A percentile compares a stretch with the other conserved stretches of the same genome.
Conservation (phyloP, 1,140 invertebrate species). For the Drosophila pseudoananassae region DNA sequence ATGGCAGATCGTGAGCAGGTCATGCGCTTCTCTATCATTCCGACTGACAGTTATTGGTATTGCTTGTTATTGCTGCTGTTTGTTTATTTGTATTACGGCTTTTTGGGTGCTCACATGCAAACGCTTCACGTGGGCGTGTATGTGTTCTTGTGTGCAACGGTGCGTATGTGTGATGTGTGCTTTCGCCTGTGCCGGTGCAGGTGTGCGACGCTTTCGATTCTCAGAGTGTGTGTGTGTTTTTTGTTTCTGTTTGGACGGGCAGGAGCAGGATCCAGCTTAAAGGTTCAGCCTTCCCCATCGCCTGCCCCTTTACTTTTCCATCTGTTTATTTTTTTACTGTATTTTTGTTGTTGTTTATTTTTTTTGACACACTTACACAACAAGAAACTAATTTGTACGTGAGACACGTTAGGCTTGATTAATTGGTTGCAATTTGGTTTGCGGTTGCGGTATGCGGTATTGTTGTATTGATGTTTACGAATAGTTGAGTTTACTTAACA, state of each 20-base stretch:
- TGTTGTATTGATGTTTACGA: conserved; percentile 63
- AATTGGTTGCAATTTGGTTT: conserved; percentile 54
- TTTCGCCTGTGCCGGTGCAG: conserved; percentile 46
- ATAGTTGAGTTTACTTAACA: conserved; percentile 78
- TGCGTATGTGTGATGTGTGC: conserved; percentile 39
- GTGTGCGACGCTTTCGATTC: conserved; percentile 35
- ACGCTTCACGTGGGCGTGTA: conserved; percentile 58
- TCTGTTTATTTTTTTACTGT: not conserved
- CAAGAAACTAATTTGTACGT: conserved; percentile 74
- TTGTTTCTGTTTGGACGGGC: conserved; percentile 30
- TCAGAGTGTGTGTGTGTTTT: conserved; percentile 34
- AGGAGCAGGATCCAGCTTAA: conserved; percentile 42
- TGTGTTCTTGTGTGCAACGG: conserved; percentile 22
- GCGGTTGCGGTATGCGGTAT: conserved; percentile 46
- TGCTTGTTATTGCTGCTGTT: conserved; percentile 29
- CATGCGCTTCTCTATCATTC: conserved; percentile 70
- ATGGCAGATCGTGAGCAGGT: conserved; percentile 41
- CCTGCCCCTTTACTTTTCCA: conserved; percentile 25
- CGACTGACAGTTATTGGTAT: conserved; percentile 61
- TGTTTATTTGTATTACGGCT: not conserved
- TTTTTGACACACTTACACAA: conserved; percentile 62
- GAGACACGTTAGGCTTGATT: conserved; percentile 67
- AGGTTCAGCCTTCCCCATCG: conserved; percentile 26
- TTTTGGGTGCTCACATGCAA: conserved; percentile 75
- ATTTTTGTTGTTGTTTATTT: conserved; percentile 3